Evolutionary conservation across 37 sponge, comb jelly and placozoan genomes (phyloP).

Genomic region (Beroe ovata): DNA sequence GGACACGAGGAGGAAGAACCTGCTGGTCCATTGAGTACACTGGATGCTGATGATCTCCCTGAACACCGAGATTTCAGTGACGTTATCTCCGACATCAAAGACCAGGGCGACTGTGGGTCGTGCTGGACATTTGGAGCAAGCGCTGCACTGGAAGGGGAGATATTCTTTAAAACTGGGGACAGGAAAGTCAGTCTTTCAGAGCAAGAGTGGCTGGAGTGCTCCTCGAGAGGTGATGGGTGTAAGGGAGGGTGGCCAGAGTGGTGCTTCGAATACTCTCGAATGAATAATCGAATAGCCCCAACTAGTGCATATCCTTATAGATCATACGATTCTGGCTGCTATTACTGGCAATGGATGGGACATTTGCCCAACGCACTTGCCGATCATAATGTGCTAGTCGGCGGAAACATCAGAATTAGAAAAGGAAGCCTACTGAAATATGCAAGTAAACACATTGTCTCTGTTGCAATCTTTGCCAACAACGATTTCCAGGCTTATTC

Average conservation of each 20-base stretch:
- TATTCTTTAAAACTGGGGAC: too few relatives aligned
- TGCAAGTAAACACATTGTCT: neutral
- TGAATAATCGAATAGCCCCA: neutral
- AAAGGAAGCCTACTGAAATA: neutral
- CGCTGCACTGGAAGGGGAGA: too few relatives aligned
- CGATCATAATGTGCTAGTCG: neutral
- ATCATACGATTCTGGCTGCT: neutral
- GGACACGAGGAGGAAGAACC: neutral
- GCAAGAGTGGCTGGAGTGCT: conserved; percentile 34
- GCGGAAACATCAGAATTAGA: neutral
- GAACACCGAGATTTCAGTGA: conserved; percentile 1
- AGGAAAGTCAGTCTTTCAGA: conserved; percentile 5
- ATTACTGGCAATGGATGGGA: neutral
- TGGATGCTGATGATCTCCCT: neutral
- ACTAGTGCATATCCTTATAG: conserved; percentile 27
- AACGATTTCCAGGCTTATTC: neutral
- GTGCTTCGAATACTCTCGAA: conserved; percentile 11
- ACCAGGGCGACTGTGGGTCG: conserved; percentile 30
- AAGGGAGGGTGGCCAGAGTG: conserved; percentile 16
- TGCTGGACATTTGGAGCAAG: conserved; percentile 48
- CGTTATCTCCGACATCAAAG: neutral
- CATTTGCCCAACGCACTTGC: neutral
- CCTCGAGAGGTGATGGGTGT: neutral
- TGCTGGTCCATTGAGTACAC: neutral
- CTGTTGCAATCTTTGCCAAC: neutral